Conservation (phyloP, 2,797 vertebrate species). For the Dendrocincla tyrannina region DNA sequence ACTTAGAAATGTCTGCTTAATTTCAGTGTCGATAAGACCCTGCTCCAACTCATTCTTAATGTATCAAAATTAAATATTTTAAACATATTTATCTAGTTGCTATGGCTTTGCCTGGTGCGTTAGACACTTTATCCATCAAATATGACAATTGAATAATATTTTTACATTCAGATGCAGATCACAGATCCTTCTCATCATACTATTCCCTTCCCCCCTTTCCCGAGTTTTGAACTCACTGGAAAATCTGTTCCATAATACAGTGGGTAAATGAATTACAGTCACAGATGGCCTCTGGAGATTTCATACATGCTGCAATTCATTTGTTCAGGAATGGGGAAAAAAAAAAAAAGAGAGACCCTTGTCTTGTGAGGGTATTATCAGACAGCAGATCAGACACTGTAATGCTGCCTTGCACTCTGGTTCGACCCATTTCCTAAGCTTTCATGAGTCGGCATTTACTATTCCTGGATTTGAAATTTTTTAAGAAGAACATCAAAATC, state of each 20-base stretch:
- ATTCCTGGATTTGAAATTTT: constrained; percentile 36
- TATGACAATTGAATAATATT: constrained; percentile 70
- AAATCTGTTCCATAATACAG: constrained; percentile 38
- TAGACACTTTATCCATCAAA: constrained; percentile 67
- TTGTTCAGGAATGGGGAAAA: not conserved
- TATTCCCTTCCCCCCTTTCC: not conserved
- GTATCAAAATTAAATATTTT: constrained; percentile 55
- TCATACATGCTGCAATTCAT: constrained; percentile 57
- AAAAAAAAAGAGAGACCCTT: not conserved
- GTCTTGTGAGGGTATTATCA: constrained; percentile 48
- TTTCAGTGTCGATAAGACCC: constrained; percentile 38
- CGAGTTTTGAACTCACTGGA: constrained; percentile 26
- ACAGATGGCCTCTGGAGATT: constrained; percentile 67
- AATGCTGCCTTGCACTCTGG: constrained; percentile 46
- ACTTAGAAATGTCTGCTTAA: constrained; percentile 46
- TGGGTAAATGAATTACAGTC: constrained; percentile 50
- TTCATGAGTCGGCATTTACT: constrained; percentile 63
- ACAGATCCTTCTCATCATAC: constrained; percentile 43
- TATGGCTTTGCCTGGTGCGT: constrained; percentile 49
- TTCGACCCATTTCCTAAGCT: constrained; percentile 34
- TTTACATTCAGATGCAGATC: constrained; percentile 73
- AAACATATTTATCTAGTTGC: constrained; percentile 66
- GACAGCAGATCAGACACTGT: constrained; percentile 61
- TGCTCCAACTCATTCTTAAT: constrained; percentile 42
- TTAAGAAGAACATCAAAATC: not conserved